Evolutionary conservation across 53 echinoderm and acorn worm genomes (phyloP).

Genomic region (Crossaster papposus): DNA sequence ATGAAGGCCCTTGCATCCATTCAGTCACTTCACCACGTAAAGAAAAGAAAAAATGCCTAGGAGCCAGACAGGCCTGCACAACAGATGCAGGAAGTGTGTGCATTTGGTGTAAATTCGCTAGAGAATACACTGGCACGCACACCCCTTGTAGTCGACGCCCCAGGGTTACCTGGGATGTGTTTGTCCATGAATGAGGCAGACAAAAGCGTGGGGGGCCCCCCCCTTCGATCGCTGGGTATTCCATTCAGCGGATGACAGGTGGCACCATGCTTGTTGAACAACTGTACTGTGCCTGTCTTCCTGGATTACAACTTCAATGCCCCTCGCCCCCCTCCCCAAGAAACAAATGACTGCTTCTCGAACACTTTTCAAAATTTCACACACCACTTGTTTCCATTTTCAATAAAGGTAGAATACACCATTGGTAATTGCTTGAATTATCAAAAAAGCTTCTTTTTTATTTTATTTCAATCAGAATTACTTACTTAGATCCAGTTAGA

Average conservation of each 20-base stretch:
- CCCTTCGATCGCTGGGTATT: conserved; percentile 41
- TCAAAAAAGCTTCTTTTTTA: too few species aligned
- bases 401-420: too few species aligned
- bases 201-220: conserved; percentile 37
- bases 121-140: conserved; percentile 37
- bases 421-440: too few species aligned
- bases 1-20: conserved; percentile 8
- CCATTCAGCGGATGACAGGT: conserved; percentile 53
- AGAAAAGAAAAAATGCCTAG: conserved; percentile 24
- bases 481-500: too few species aligned
- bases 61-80: conserved; percentile 47
- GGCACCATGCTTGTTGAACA: conserved; percentile 49
- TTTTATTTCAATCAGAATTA: too few species aligned
- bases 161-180: conserved; percentile 49
- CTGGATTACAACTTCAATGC: conserved; percentile 20
- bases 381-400: neutral
- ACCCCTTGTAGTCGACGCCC: neutral
- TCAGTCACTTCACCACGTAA: conserved; percentile 34
- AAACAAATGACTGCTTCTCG: neutral
- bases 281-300: conserved; percentile 22
- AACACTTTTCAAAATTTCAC: neutral
- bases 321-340: too few species aligned
- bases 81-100: conserved; percentile 54
- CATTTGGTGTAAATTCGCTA: conserved; percentile 9
- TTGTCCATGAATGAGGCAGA: conserved; percentile 28